Base-by-base conservation (phyloP, 2,113 vertebrate species). In the Oenanthe oenanthe region DNA sequence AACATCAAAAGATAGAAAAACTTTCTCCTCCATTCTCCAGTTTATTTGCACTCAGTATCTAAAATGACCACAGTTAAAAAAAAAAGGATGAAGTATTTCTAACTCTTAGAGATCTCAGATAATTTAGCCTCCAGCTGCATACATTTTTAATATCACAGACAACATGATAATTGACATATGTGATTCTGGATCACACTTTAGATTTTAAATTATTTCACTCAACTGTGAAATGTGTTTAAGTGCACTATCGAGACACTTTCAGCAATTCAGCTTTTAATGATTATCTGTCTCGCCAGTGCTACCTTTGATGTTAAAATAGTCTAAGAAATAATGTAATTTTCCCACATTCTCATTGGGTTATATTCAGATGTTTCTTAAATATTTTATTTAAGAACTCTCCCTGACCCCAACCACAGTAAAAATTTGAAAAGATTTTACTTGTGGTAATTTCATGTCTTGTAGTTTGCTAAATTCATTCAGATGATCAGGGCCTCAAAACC, bases 301-400 rank as follows among this genome's bases (percentile, higher is more conserved):
- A 97, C 86, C 86, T 98, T 98, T 98, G 96, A 97, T 97, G 96
- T 97, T 97, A 96, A 98, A 98, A 97, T 75, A 92, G 92, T 96
- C 65, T 85, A 87, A 95, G 96, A 97, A 97, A 97, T 97, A 97
- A 97, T 95, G 71, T 94, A 88, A 97, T 98, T 97, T 97, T 43
- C 75, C 88, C 82, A 95, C 91, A 97, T 93, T 89, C 88, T 97
- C 88, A 89, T 80, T 95, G 90, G 89, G 88, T 97, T 98, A 95
- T 83, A 97, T 85, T 97, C 92, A 97, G 85, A 96, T 89, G 42
- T 96, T 97, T 95, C 96, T 97, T 98, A 97, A 98, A 98, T 98
- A 98, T 98, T 98, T 98, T 95, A 98, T 98, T 96, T 96, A 90
- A 95, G 96, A 96, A 98, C 94, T 97, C 58, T 97, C 50, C 62